These are phyloP conservation scores for Artemia sp. DNA, from an alignment of 2,888 invertebrate species.

Conservation along the genomic window DNA sequence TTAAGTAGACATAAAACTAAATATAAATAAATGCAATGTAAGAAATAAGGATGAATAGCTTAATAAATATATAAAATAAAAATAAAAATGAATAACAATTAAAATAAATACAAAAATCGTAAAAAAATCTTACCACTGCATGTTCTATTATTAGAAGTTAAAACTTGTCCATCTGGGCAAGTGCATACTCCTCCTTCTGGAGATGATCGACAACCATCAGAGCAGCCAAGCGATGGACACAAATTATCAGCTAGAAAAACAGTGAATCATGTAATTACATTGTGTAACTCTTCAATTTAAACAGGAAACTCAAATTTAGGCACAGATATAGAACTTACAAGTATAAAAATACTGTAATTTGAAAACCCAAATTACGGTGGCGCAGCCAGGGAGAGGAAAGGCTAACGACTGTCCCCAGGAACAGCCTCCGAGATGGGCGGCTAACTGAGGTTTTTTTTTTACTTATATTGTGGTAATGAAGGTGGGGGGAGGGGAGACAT, in stretches of 20 bases:
- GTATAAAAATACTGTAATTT: background rate
- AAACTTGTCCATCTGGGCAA: slow-evolving; percentile 64
- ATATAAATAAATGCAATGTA: too few relatives aligned
- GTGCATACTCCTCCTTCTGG: slow-evolving; percentile 74
- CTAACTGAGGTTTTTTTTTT: too few relatives aligned
- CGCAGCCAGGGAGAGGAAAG: too few relatives aligned
- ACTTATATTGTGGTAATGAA: too few relatives aligned
- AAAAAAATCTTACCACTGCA: slow-evolving; percentile 45
- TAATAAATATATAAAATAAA: too few relatives aligned
- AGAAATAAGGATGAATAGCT: too few relatives aligned
- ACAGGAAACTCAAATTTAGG: background rate
- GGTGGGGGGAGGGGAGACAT: too few relatives aligned
- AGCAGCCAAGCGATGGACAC: slow-evolving; percentile 70
- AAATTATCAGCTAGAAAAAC: slow-evolving; percentile 45
- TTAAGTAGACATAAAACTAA: too few relatives aligned
- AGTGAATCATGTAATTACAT: background rate
- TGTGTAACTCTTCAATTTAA: slow-evolving; percentile 30
- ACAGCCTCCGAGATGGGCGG: too few relatives aligned
- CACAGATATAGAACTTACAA: slow-evolving; percentile 21
- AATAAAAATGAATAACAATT: too few relatives aligned
- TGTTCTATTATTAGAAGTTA: slow-evolving; percentile 64
- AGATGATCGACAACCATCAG: slow-evolving; percentile 77
- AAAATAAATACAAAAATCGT: too few relatives aligned
- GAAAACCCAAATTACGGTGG: background rate
- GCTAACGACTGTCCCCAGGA: too few relatives aligned